Evolutionary conservation across 2,113 vertebrate species (phyloP).

Genomic region (Sitta europaea): DNA sequence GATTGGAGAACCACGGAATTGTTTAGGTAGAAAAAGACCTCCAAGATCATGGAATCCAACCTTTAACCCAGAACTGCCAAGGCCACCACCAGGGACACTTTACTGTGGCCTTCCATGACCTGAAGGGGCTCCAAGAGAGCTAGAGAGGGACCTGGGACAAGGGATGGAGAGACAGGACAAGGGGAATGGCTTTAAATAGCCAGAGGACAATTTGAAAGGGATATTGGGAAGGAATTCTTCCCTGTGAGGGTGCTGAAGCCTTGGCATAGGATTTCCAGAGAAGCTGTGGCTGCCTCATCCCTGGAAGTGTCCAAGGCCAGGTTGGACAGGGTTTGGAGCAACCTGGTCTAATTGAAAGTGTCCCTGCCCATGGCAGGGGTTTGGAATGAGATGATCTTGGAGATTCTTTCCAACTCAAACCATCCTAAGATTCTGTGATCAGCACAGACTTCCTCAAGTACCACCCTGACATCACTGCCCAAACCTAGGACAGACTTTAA

Average conservation of each 20-base stretch:
- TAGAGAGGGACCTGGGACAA: background rate
- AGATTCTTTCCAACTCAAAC: background rate
- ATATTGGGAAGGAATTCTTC: background rate
- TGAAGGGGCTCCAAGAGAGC: background rate
- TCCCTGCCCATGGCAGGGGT: background rate
- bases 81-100: background rate
- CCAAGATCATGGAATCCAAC: background rate
- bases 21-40: background rate
- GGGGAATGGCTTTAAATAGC: background rate
- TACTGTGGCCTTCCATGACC: background rate
- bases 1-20: background rate
- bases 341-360: background rate
- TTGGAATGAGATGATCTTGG: background rate
- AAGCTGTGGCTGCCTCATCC: background rate
- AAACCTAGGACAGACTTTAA: background rate
- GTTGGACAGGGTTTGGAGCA: rapidly evolving
- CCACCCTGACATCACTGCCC: background rate
- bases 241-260: rapidly evolving
- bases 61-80: background rate
- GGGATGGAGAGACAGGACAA: background rate
- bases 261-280: background rate
- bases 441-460: background rate
- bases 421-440: background rate
- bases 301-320: background rate
- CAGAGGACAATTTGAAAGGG: background rate